Base-by-base conservation (phyloP, 92 coral and sea anemone species). In the Phymanthus crucifer region DNA sequence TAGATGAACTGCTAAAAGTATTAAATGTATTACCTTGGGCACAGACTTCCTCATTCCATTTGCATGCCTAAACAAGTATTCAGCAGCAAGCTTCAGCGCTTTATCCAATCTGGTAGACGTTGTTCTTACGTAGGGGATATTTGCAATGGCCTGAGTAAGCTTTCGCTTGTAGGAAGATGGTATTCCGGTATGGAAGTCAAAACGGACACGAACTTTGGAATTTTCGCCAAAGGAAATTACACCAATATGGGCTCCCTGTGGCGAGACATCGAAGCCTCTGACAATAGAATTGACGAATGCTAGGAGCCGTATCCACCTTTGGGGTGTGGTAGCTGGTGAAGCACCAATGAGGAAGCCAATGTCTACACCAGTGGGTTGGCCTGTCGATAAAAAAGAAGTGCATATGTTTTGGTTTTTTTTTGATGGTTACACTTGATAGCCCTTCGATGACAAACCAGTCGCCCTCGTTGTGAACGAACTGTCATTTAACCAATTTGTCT, bases 251-350 rank as follows among this genome's bases (percentile, higher is more conserved):
- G 90, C 71, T 24, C 87, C 90, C 24, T 87, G 84, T 37, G 77
- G 80, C 0, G 93, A 80, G 13, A 86, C 90, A 6, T 86, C 45
- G 77, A 78, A 89, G 32, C 84, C 75, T 23, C 78, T 85, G 64
- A 83, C 93, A 31, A 89, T 74, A 11, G 83, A 77, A 83, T 77
- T 89, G 23, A 83, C 93, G 71, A 85, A 54, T 27, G 67, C 57
- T 16, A 89, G 86, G 18, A 89, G 73, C 24, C 58, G 64, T 4
- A 36, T 31, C 93, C 93, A 89, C 72, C 88, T 72, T 33, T 81
- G 32, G 17, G 93, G 90, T 40, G 93, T 89, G 56, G 93, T 89
- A 66, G 82, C 33, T 64, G 90, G 79, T 26, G 93, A 89, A 9
- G 93, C 82, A 12, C 87, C 90, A 32, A 89, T 58, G 31, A 86